Base-by-base conservation (phyloP, 1,140 invertebrate genomes). In the Drosophila ficusphila region DNA sequence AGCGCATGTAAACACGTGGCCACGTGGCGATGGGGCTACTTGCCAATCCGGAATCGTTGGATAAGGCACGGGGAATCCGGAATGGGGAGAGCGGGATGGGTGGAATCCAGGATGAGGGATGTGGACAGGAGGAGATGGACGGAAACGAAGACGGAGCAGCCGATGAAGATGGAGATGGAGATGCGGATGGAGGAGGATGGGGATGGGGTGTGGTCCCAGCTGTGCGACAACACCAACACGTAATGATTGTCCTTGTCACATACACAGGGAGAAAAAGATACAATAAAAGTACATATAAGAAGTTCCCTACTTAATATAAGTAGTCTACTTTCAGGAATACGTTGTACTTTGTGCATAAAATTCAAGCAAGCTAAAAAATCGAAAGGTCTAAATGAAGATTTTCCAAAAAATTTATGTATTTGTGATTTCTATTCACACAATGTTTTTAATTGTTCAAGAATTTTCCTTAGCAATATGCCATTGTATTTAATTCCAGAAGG, bases 1-100 rank as follows among this genome's bases (percentile, higher is more conserved):
- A 52, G 38, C 70, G 62, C 76, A 78, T 78, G 76, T 78, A 78
- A 78, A 73, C 75, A 78, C 76, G 76, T 78, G 44, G 58, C 58
- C 58, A 76, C 25, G 64, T 56, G 44, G 60, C 74, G 27, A 67
- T 51, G 69, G 57, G 19, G 60, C 42, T 25, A 74, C 69, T 73
- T 56, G 52, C 25, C 44, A 19, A 62, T 25, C 18, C 64, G 12
- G 36, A 29, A 65, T 16, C 19, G 27, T 19, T 9, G 38, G 27
- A 4, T 8, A 21, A 23, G 14, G 33, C 12, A 25, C n/a, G 4
- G 2, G 3, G n/a, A n/a, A n/a, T n/a, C n/a, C n/a, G n/a, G n/a
- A n/a, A n/a, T n/a, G n/a, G n/a, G n/a, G n/a, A n/a, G n/a, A n/a
- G n/a, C n/a, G n/a, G 21, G 9, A 18, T 27, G 6, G 6, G 18